Evolutionary conservation across 2,113 vertebrate genomes (phyloP).

Genomic region (Tetraodon nigroviridis): DNA sequence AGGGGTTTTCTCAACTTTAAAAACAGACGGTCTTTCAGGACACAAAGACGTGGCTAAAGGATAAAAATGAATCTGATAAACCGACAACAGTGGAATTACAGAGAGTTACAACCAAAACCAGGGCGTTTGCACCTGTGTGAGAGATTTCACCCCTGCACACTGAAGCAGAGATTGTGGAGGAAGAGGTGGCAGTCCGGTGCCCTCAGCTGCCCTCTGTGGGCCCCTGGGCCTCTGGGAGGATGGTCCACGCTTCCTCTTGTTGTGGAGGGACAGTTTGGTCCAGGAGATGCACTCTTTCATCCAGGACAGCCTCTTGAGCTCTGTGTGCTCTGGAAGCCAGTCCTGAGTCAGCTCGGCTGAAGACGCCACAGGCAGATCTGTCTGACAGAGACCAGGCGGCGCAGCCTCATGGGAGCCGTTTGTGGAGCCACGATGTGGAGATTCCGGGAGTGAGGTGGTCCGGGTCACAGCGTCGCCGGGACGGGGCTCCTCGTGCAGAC

Average conservation of each 20-base stretch:
- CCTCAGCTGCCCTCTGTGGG: constrained; percentile 43
- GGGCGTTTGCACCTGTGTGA: constrained; percentile 76
- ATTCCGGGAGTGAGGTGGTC: too few species aligned
- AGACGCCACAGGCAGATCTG: background rate
- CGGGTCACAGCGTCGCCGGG: too few species aligned
- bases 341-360: background rate
- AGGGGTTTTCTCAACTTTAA: background rate
- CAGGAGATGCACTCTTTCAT: constrained; percentile 80
- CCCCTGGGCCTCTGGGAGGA: constrained; percentile 40
- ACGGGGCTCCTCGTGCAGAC: background rate
- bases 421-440: too few species aligned
- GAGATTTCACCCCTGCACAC: constrained; percentile 67
- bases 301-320: constrained; percentile 83
- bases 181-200: constrained; percentile 68
- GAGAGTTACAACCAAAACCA: too few species aligned
- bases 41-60: too few species aligned
- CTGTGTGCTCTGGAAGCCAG: constrained; percentile 63
- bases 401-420: too few species aligned
- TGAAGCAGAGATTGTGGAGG: constrained; percentile 71
- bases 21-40: background rate
- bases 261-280: constrained; percentile 76
- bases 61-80: too few species aligned
- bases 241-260: constrained; percentile 57
- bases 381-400: too few species aligned
- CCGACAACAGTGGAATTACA: too few species aligned